A percentile compares a stretch with the other conserved stretches of the same genome.
Evolutionary conservation across 2,797 vertebrate genomes (phyloP).

Genomic region (Mycteria americana): DNA sequence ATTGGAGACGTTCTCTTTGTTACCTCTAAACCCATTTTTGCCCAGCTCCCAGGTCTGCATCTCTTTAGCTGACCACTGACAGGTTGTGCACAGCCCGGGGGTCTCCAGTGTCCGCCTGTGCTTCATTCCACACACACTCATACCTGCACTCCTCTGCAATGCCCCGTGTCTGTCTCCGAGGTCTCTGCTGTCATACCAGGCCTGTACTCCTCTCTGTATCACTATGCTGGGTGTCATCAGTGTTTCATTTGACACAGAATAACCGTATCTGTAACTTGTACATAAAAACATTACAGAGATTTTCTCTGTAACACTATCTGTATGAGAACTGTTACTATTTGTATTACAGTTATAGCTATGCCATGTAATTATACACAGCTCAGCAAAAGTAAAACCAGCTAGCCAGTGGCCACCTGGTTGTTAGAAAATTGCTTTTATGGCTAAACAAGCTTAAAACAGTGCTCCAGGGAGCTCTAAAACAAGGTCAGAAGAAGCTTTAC

Average conservation of each 20-base stretch:
- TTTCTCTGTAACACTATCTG: background rate
- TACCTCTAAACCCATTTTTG: background rate
- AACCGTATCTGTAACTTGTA: background rate
- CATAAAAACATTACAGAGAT: background rate
- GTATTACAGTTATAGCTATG: background rate
- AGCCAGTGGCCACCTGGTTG: background rate
- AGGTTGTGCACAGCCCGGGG: background rate
- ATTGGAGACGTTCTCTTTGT: background rate
- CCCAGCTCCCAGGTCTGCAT: background rate
- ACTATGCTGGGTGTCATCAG: background rate
- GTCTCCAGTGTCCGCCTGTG: background rate
- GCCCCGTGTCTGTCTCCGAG: rapidly evolving
- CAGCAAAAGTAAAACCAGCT: background rate
- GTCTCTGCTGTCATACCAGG: background rate
- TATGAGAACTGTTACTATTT: background rate
- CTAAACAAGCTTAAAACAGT: background rate
- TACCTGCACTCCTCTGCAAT: background rate
- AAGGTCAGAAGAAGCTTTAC: background rate
- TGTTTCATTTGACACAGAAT: too few relatives aligned
- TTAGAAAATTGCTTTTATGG: background rate
- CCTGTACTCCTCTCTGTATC: background rate
- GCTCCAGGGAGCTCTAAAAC: background rate
- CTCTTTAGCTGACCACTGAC: background rate
- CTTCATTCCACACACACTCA: rapidly evolving
- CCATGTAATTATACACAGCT: background rate